Evolutionary conservation across 2,888 invertebrate species (phyloP).

Genomic region (Yponomeuta sedellus): DNA sequence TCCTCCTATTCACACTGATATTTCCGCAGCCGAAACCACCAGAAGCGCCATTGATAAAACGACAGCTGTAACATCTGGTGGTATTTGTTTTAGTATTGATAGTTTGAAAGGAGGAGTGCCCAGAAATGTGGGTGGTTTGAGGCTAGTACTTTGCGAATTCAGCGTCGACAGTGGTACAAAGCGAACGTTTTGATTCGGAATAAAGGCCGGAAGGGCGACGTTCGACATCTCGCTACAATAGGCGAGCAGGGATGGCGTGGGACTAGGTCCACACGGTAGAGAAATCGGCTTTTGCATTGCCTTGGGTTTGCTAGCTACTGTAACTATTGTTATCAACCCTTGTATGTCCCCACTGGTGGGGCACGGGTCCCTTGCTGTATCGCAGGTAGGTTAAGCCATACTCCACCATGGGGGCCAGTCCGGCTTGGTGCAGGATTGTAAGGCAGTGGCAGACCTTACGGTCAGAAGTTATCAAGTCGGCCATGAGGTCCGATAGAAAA

Average conservation of each 20-base stretch:
- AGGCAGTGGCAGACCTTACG: too few relatives aligned
- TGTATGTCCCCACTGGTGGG: too few relatives aligned
- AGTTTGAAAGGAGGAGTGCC: background rate
- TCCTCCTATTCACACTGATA: background rate
- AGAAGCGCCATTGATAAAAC: background rate
- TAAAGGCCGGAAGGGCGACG: conserved; percentile 51
- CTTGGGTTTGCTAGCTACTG: too few relatives aligned
- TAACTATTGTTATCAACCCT: too few relatives aligned
- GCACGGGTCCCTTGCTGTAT: too few relatives aligned
- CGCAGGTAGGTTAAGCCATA: too few relatives aligned
- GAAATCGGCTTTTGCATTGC: background rate
- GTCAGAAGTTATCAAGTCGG: too few relatives aligned
- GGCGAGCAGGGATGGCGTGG: conserved; percentile 43
- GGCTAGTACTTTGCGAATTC: conserved; percentile 25
- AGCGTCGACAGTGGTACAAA: conserved; percentile 24
- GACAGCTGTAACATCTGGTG: background rate
- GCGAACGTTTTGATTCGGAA: conserved; percentile 37
- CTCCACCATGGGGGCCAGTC: too few relatives aligned
- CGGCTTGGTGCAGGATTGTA: too few relatives aligned
- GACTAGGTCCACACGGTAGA: conserved; percentile 28
- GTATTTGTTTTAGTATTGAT: background rate
- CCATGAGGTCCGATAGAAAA: too few relatives aligned
- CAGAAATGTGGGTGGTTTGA: background rate
- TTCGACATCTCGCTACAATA: conserved; percentile 16
- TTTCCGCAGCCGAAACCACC: background rate